A percentile compares a stretch with the other conserved stretches of the same genome.
Conservation (phyloP, 2,113 vertebrate genomes). For the Neotoma lepida region DNA sequence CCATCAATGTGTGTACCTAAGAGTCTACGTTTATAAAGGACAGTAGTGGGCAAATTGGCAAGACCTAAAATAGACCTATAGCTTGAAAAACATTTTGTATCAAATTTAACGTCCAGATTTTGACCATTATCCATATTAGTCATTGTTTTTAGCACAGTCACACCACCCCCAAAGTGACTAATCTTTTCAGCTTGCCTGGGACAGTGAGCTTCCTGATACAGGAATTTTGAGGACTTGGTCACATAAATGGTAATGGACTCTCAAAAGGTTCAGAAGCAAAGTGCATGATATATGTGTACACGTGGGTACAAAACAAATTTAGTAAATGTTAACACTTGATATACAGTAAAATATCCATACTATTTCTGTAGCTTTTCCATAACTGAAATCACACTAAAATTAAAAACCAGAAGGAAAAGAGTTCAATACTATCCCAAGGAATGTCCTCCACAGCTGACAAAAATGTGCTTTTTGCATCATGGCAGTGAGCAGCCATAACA, state of each 20-base stretch:
- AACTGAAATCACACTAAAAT: slow-evolving; percentile 17
- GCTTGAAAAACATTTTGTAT: background rate
- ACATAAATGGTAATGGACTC: background rate
- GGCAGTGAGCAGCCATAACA: background rate
- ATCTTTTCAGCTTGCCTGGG: background rate
- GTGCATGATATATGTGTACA: background rate
- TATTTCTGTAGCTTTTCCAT: background rate
- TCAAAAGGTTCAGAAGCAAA: background rate
- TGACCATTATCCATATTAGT: background rate
- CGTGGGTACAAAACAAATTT: background rate
- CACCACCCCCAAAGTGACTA: background rate
- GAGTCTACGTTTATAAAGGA: background rate
- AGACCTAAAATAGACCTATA: background rate
- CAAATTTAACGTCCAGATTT: background rate
- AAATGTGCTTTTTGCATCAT: background rate
- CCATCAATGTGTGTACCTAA: no score
- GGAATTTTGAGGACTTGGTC: background rate
- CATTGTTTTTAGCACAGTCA: background rate
- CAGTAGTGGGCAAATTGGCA: background rate
- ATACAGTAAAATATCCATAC: background rate
- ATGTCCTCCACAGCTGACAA: background rate
- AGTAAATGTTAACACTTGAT: background rate
- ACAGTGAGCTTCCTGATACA: background rate
- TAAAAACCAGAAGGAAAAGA: background rate
- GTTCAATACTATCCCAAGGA: background rate